Evolutionary conservation across 2,888 invertebrate genomes (phyloP).

Genomic region (Antheraea yamamai): DNA sequence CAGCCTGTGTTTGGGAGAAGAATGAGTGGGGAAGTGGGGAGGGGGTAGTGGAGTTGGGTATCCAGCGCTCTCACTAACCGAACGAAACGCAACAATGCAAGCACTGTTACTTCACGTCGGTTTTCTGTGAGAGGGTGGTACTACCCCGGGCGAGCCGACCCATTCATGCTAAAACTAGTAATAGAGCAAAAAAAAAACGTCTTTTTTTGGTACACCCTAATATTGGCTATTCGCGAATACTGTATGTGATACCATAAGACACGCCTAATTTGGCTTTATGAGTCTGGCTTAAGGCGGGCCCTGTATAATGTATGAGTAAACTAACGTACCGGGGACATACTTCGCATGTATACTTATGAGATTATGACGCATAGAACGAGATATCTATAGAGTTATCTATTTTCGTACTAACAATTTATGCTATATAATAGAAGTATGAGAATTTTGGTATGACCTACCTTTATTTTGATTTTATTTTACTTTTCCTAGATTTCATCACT

Average conservation of each 20-base stretch:
- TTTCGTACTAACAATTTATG: neutral
- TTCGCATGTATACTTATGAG: constrained; percentile 38
- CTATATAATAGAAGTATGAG: neutral
- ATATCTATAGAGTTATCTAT: constrained; percentile 1
- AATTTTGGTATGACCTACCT: neutral
- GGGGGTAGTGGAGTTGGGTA: no score
- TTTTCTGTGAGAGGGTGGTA: no score
- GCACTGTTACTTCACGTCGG: no score
- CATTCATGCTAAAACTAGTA: no score
- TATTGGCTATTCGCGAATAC: neutral
- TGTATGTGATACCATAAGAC: constrained; percentile 44
- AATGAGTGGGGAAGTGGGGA: no score
- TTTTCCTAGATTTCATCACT: neutral
- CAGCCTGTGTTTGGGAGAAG: no score
- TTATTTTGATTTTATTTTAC: neutral
- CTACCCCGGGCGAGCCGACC: no score
- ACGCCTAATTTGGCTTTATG: constrained; percentile 73
- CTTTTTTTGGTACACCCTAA: no score
- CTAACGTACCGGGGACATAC: constrained; percentile 48
- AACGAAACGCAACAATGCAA: no score
- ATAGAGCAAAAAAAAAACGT: no score
- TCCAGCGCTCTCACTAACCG: no score
- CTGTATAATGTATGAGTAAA: constrained; percentile 52
- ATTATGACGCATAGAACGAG: constrained; percentile 29
- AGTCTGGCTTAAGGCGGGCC: constrained; percentile 53